A percentile compares a stretch with the other conserved stretches of the same genome.
phyloP scores from a whole-genome alignment of 2,888 invertebrate species.

The Perdita meconis region DNA sequence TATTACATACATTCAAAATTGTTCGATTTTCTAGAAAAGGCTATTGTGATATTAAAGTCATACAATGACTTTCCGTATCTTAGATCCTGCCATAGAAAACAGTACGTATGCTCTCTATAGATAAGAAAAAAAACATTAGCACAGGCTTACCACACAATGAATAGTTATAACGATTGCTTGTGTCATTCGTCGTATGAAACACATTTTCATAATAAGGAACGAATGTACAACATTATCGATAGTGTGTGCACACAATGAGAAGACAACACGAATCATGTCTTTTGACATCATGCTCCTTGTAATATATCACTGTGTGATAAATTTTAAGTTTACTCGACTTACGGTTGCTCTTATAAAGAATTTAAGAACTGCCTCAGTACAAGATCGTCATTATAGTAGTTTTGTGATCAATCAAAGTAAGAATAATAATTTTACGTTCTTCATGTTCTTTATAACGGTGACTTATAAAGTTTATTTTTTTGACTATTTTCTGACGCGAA shows the following conservation, averaged over 20 bases:
- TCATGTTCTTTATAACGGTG: constrained; percentile 38
- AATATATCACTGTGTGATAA: constrained; percentile 65
- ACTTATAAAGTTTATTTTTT: constrained; percentile 23
- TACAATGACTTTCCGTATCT: constrained; percentile 29
- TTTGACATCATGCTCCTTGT: constrained; percentile 31
- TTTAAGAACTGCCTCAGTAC: constrained; percentile 5
- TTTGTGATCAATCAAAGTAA: constrained; percentile 6
- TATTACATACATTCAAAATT: constrained; percentile 27
- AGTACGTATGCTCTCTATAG: constrained; percentile 27
- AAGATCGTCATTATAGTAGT: background rate
- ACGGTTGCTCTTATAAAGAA: constrained; percentile 29
- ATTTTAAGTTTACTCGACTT: constrained; percentile 49
- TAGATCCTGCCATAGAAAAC: constrained; percentile 51
- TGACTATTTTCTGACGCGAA: constrained; percentile 41
- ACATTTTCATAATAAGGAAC: constrained; percentile 20
- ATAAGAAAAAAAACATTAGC: constrained; percentile 34
- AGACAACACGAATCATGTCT: constrained; percentile 27
- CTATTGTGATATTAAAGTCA: constrained; percentile 55
- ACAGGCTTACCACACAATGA: constrained; percentile 33
- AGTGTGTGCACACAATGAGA: constrained; percentile 33
- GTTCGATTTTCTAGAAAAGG: constrained; percentile 37
- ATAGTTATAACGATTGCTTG: constrained; percentile 25
- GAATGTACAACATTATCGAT: constrained; percentile 25
- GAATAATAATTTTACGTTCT: constrained; percentile 22
- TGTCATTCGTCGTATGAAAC: constrained; percentile 30